phyloP scores from a whole-genome alignment of 2,888 invertebrate genomes.

The Pinctada fucata region DNA sequence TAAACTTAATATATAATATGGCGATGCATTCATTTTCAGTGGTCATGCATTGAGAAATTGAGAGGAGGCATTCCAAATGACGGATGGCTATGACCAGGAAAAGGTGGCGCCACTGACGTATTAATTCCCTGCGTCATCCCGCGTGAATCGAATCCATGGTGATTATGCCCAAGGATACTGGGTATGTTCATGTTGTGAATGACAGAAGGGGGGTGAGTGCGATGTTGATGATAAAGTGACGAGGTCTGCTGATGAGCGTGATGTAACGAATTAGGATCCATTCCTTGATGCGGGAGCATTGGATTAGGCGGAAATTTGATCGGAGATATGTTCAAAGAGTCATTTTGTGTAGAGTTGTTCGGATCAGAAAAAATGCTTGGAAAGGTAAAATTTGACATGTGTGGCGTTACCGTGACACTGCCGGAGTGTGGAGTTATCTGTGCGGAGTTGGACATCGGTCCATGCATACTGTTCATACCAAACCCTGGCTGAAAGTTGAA shows the following conservation, averaged over 20 bases:
- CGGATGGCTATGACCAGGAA: constrained; percentile 70
- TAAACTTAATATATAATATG: too few relatives aligned
- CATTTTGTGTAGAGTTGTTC: constrained; percentile 61
- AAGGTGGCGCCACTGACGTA: constrained; percentile 71
- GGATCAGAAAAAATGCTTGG: constrained; percentile 74
- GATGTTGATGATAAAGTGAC: constrained; percentile 60
- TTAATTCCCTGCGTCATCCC: constrained; percentile 66
- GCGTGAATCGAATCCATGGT: constrained; percentile 73
- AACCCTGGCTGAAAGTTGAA: constrained; percentile 73
- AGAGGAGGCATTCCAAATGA: constrained; percentile 74
- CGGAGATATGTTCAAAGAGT: constrained; percentile 73
- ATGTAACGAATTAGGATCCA: constrained; percentile 69
- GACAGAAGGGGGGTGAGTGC: constrained; percentile 68
- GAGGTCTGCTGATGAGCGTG: constrained; percentile 67
- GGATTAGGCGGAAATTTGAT: constrained; percentile 74
- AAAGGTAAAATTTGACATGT: constrained; percentile 74
- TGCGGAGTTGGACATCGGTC: constrained; percentile 61
- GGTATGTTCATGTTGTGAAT: constrained; percentile 75
- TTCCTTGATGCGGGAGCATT: constrained; percentile 66
- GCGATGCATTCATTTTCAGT: constrained; percentile 38
- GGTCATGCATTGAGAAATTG: constrained; percentile 74
- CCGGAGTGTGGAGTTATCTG: constrained; percentile 68
- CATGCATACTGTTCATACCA: constrained; percentile 69
- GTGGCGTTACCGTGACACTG: constrained; percentile 61
- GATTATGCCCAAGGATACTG: constrained; percentile 75